Evolutionary conservation across 1,140 invertebrate genomes (phyloP), one percentile per base, ranked within the genome.

Genomic region (Drosophila nigrodunni): DNA sequence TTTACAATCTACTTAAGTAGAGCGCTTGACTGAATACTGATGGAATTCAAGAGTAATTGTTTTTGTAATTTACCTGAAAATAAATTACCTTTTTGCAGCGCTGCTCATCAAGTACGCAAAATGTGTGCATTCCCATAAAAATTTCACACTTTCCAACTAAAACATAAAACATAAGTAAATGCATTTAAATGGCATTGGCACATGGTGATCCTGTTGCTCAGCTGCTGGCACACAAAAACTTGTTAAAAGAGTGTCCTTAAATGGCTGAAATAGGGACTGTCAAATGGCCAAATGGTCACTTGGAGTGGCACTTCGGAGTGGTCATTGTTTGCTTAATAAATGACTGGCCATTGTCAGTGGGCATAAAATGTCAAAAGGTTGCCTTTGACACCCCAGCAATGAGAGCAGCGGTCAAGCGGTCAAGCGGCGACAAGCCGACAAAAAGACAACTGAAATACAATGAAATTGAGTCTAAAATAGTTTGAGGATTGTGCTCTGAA

Each of bases 351-450:
- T 88, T 88, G 85, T 88, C 85, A 54, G 30, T 71, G 81, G 74
- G 72, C 78, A 83, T 89, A 65, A 83, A 30, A 89, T 88, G 85
- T 80, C 85, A 88, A 88, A 85, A 89, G 85, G 85, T 80, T 80
- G 80, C 74, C 47, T 74, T 71, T 78, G 85, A 80, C 83, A 88
- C 83, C 71, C 80, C 64, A 49, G 74, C 59, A 66, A 70, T 75
- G 60, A 69, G 73, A 50, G 82, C 57, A 80, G 82, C 64, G 82
- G 82, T 82, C 82, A 86, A 80, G 82, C 64, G 82, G 82, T 82
- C 82, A 86, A 71, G 71, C 82, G 50, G 75, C 64, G 62, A 71
- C 69, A 72, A 68, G 57, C 57, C 61, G 74, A 71, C 61, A 61
- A 57, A 15, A 59, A 55, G 39, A 60, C 47, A 52, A 60, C 46